A percentile compares a stretch with the other conserved stretches of the same genome.
These are phyloP conservation scores for Symphodus melops DNA, from an alignment of 2,113 vertebrate genomes.

Conservation along the genomic window DNA sequence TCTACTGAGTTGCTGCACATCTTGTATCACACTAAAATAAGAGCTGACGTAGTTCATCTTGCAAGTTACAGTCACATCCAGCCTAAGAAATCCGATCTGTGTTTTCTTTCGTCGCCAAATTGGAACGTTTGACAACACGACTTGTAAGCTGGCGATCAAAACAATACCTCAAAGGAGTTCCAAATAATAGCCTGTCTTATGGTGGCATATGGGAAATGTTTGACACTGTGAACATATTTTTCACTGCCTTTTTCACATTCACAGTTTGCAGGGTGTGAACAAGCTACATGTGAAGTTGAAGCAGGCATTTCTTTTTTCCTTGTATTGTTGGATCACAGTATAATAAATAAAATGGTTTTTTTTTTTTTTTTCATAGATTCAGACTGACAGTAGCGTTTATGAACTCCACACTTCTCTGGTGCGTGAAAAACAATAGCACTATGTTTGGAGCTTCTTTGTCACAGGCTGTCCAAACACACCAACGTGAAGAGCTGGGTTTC, in stretches of 20 bases:
- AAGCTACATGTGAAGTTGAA: constrained; percentile 28
- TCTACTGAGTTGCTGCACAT: neutral
- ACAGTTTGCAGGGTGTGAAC: constrained; percentile 54
- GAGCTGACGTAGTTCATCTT: neutral
- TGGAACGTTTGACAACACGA: neutral
- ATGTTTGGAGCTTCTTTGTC: constrained; percentile 19
- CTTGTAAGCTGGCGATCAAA: neutral
- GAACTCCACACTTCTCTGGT: constrained; percentile 9
- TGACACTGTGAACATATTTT: constrained; percentile 27
- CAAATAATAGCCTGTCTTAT: constrained; percentile 9
- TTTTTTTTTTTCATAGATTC: neutral
- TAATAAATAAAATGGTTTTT: neutral
- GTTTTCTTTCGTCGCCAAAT: neutral
- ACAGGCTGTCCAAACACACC: constrained; percentile 11
- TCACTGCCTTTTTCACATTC: constrained; percentile 43
- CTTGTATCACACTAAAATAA: no score
- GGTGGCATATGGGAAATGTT: constrained; percentile 39
- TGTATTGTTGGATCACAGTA: constrained; percentile 5
- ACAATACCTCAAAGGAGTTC: constrained; percentile 6
- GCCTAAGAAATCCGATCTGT: neutral
- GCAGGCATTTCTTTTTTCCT: constrained; percentile 17
- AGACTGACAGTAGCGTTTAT: constrained; percentile 36
- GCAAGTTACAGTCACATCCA: neutral
- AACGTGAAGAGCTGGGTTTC: neutral
- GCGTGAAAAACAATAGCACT: neutral